Evolutionary conservation across 2,888 invertebrate genomes (phyloP), one percentile per base, ranked within the genome.

Genomic region (Cryptocephalus moraei): DNA sequence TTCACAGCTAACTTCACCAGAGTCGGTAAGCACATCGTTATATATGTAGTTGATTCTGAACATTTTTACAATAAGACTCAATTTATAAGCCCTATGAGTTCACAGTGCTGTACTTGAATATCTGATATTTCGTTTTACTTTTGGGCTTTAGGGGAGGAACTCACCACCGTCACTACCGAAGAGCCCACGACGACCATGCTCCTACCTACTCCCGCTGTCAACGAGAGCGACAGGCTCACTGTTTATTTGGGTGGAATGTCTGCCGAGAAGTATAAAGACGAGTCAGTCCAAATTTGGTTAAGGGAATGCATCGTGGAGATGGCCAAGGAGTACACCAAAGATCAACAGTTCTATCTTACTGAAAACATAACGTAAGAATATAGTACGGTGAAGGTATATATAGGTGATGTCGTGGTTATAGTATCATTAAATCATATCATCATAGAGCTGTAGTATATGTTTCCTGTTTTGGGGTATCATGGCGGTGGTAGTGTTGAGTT

Each of bases 111-210:
- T n/a, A n/a, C n/a, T n/a, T n/a, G n/a, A n/a, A n/a, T n/a, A n/a
- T n/a, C n/a, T n/a, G n/a, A n/a, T n/a, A n/a, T n/a, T n/a, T n/a
- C n/a, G n/a, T n/a, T n/a, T n/a, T n/a, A n/a, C n/a, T n/a, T n/a
- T n/a, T n/a, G n/a, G n/a, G n/a, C n/a, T n/a, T n/a, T n/a, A 59
- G 59, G 57, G 3, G 54, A 60, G 43, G 44, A 38, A 8, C 9
- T 47, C 9, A 54, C 54, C 14, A 56, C 57, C 4, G 51, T 53
- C n/a, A 51, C 51, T 8, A 53, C 55, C 8, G 46, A 49, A 46
- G 38, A 47, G 14, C 48, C 55, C 38, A 47, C 54, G 11, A 53
- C 58, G 1, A 50, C 54, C 4, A 42, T 44, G 9, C 40, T 46
- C 43, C 47, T 57, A 47, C 59, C 59, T 8, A 55, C 58, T 3